Conservation (phyloP, 1,140 invertebrate genomes). For the Meloidogyne floridensis region DNA sequence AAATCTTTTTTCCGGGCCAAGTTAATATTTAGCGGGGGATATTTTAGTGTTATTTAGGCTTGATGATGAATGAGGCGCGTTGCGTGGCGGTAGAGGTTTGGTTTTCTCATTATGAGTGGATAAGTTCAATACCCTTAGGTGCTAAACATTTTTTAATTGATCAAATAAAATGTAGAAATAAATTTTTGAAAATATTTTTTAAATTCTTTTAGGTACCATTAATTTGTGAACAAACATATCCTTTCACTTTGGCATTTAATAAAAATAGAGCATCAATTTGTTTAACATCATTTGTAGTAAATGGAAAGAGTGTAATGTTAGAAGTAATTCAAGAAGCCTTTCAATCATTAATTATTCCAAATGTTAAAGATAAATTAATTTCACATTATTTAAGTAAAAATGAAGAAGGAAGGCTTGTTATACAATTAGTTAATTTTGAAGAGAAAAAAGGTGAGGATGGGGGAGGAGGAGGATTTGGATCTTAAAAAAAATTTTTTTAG, state of each 20-base stretch:
- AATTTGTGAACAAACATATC: constrained; percentile 35
- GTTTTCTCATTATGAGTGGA: too few relatives aligned
- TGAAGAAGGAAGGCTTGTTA: constrained; percentile 33
- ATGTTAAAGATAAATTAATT: constrained; percentile 52
- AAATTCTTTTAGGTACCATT: background rate
- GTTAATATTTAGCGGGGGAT: too few relatives aligned
- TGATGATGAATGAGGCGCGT: too few relatives aligned
- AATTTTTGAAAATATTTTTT: background rate
- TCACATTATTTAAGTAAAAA: constrained; percentile 42
- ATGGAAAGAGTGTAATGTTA: constrained; percentile 53
- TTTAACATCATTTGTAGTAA: constrained; percentile 47
- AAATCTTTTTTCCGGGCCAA: too few relatives aligned
- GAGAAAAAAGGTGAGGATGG: background rate
- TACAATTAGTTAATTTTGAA: constrained; percentile 40
- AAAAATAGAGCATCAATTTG: constrained; percentile 54
- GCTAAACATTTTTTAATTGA: too few relatives aligned
- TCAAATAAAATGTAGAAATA: too few relatives aligned
- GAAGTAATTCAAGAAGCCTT: constrained; percentile 37
- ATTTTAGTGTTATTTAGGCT: too few relatives aligned
- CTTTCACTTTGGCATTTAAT: constrained; percentile 50
- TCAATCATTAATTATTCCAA: constrained; percentile 26
- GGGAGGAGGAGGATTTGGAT: background rate
- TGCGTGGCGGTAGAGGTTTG: too few relatives aligned
- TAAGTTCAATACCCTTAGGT: too few relatives aligned
- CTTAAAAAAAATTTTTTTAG: constrained; percentile 21